Evolutionary conservation across 2,113 vertebrate genomes (phyloP).

Genomic region (Rhinoptilus africanus): DNA sequence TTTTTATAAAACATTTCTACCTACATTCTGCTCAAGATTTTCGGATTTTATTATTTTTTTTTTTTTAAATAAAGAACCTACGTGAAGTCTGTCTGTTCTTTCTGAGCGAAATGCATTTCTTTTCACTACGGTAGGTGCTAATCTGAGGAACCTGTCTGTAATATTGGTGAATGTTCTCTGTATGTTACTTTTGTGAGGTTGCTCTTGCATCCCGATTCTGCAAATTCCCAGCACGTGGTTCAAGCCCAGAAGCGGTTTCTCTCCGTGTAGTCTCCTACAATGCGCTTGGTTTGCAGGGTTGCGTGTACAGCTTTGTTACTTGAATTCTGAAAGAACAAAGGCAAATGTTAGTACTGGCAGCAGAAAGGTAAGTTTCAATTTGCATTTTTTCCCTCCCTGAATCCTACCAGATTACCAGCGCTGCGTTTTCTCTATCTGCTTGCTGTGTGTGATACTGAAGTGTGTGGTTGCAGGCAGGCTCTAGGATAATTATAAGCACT

Average conservation of each 20-base stretch:
- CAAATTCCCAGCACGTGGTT: background rate
- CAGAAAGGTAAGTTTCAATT: background rate
- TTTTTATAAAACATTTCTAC: background rate
- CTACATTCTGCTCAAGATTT: background rate
- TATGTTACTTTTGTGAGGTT: background rate
- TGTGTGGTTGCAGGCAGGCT: background rate
- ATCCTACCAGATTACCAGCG: background rate
- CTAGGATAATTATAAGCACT: background rate
- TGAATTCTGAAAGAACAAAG: background rate
- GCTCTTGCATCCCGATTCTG: background rate
- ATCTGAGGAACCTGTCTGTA: background rate
- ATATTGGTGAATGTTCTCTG: rapidly evolving
- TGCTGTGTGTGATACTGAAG: background rate
- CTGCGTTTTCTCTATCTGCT: background rate
- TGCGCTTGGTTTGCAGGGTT: background rate
- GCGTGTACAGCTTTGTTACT: background rate
- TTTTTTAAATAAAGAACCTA: conserved; percentile 19
- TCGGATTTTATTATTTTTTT: background rate
- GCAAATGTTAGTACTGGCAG: background rate
- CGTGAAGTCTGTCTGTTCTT: background rate
- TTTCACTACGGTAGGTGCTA: background rate
- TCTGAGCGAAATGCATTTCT: background rate
- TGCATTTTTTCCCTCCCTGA: background rate
- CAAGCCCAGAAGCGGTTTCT: background rate
- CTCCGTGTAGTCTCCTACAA: background rate